These are phyloP conservation scores for Ophraella communa DNA, from an alignment of 2,888 invertebrate genomes.

Conservation along the genomic window DNA sequence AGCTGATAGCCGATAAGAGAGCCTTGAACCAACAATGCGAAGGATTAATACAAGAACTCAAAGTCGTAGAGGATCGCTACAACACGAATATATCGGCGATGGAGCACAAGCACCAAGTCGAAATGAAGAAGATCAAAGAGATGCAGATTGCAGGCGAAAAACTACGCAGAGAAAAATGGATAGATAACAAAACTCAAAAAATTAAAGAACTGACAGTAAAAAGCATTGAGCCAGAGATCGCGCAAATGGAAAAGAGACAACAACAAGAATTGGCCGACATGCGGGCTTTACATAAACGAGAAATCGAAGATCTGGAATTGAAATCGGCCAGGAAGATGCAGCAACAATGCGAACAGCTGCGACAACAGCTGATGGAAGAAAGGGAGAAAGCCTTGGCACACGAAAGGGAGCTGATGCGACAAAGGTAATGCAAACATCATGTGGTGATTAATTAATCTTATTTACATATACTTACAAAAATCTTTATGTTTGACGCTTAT, in stretches of 20 bases:
- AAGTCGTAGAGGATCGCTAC: constrained; percentile 71
- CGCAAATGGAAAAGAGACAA: constrained; percentile 74
- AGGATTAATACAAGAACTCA: constrained; percentile 69
- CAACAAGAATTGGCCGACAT: constrained; percentile 74
- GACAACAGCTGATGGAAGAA: constrained; percentile 68
- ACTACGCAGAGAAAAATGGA: constrained; percentile 77
- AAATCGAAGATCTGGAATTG: constrained; percentile 69
- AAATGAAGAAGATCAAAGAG: constrained; percentile 77
- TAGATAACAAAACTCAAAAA: constrained; percentile 83
- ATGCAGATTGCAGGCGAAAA: constrained; percentile 81
- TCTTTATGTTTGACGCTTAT: not conserved
- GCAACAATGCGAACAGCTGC: constrained; percentile 66
- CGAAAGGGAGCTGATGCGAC: constrained; percentile 67
- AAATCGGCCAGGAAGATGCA: constrained; percentile 68
- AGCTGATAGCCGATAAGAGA: constrained; percentile 81
- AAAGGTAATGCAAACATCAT: too few relatives aligned
- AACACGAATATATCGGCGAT: constrained; percentile 70
- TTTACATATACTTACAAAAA: too few relatives aligned
- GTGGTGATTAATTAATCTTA: too few relatives aligned
- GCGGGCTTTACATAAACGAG: constrained; percentile 70
- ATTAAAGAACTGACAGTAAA: constrained; percentile 89
- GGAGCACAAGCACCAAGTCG: constrained; percentile 78
- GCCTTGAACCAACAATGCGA: constrained; percentile 77
- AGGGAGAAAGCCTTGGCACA: constrained; percentile 68
- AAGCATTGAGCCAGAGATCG: constrained; percentile 84